Evolutionary conservation across 2,888 invertebrate genomes (phyloP), one percentile per base, ranked within the genome.

Genomic region (Caenorhabditis sp.): DNA sequence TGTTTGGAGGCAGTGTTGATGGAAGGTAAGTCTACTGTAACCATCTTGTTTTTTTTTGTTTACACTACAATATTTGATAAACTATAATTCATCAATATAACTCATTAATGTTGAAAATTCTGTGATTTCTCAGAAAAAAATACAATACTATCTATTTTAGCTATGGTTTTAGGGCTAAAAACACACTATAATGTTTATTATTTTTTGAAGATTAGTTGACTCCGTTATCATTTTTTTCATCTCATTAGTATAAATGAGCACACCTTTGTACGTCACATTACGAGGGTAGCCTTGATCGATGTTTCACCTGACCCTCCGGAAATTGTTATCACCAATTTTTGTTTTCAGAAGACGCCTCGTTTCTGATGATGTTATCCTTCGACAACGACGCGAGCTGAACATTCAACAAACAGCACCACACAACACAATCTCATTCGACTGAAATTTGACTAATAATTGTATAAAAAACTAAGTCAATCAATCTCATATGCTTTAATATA

Each of bases 341-440:
- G 8, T 36, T 58, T 58, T 36, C 36, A 58, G 72, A 72, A 60
- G 72, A 59, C 67, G 67, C 26, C 67, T 72, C 63, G 53, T 67
- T 26, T 61, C 63, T 36, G 72, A 72, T 72, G 72, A 72, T 53
- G 64, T 67, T 43, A 65, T 72, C n/a, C n/a, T n/a, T 61, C 67
- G 72, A 38, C 58, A 64, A 25, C 67, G 67, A 27, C 72, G 67
- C 25, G 72, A 64, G n/a, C 50, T 67, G 59, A 63, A 64, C 43
- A 61, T 67, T 36, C 72, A 67, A 62, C 59, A 66, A 43, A 14
- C 43, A 12, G 8, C 17, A 17, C 7, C 7, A 7, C 43, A 43
- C 7, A 43, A 43, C 43, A 43, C 17, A 7, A 43, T 43, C 43
- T 17, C 12, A 10, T 43, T 43, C 43, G 43, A 43, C 43, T 43